Percentiles rank a stretch among this genome's conserved stretches.
Evolutionary conservation across 92 coral and sea anemone species (phyloP).

Genomic region (Montipora capitata): DNA sequence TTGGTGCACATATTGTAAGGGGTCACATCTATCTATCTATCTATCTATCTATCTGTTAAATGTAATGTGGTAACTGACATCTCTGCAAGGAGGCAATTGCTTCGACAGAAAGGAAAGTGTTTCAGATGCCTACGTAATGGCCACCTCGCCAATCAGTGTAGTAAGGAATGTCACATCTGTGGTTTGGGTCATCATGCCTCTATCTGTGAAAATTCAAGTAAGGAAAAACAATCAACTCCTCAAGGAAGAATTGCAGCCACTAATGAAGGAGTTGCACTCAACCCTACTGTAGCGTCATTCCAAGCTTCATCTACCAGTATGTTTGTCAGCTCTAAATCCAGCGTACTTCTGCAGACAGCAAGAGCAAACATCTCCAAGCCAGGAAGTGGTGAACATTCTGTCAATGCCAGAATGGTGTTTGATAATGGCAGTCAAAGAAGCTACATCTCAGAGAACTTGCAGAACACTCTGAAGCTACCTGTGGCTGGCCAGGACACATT

Average conservation of each 20-base stretch:
- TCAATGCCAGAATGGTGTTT: neutral
- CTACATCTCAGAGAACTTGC: neutral
- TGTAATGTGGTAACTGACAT: constrained; percentile 2
- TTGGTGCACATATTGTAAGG: neutral
- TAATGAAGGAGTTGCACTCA: neutral
- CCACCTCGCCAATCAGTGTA: neutral
- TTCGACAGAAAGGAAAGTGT: constrained; percentile 10
- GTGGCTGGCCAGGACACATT: neutral
- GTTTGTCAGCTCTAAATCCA: neutral
- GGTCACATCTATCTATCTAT: constrained; percentile 1
- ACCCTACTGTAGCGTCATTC: neutral
- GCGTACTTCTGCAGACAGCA: constrained; percentile 1
- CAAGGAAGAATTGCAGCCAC: neutral
- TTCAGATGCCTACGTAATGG: constrained; percentile 1
- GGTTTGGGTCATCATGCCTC: constrained; percentile 7
- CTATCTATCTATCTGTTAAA: constrained; percentile 7
- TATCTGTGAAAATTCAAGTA: neutral
- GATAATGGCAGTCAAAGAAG: neutral
- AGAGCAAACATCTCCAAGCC: constrained; percentile 21
- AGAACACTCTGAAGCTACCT: neutral
- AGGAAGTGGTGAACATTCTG: constrained; percentile 10
- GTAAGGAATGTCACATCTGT: neutral
- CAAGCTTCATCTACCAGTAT: constrained; percentile 24
- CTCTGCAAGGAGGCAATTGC: neutral
- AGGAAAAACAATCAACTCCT: neutral